phyloP scores from a whole-genome alignment of 2,113 vertebrate species.

The Pterocles orientalis region DNA sequence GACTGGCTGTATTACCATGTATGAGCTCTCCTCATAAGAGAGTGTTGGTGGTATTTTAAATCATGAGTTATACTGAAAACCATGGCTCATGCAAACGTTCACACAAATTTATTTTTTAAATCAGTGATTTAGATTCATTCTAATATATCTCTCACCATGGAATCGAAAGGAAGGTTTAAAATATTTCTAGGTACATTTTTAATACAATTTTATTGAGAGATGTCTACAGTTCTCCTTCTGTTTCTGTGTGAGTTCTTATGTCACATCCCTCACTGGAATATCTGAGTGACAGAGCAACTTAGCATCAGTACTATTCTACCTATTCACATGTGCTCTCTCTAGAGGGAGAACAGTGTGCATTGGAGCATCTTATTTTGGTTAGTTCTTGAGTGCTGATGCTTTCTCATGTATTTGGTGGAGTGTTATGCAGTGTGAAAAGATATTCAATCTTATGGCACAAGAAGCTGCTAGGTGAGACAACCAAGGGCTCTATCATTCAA shows the following conservation, averaged over 20 bases:
- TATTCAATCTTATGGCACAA: background rate
- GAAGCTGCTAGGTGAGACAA: background rate
- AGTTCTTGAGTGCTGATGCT: background rate
- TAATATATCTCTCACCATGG: background rate
- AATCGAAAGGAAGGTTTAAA: background rate
- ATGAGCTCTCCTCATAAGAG: background rate
- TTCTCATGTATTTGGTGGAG: background rate
- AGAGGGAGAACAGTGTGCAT: background rate
- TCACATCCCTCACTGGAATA: background rate
- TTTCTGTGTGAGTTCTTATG: background rate
- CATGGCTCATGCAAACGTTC: background rate
- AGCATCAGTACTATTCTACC: background rate
- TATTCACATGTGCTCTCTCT: fast-evolving
- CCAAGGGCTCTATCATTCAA: background rate
- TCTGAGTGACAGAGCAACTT: fast-evolving
- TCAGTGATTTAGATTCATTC: background rate
- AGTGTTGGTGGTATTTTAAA: background rate
- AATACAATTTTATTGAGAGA: background rate
- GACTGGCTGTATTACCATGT: background rate
- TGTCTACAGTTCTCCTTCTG: background rate
- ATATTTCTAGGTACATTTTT: background rate
- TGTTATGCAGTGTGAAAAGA: background rate
- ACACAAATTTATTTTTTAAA: background rate
- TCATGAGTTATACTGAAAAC: background rate
- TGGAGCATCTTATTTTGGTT: background rate